Evolutionary conservation across 1,140 invertebrate species (phyloP), one percentile per base, ranked within the genome.

Genomic region (Camponotus floridanus): DNA sequence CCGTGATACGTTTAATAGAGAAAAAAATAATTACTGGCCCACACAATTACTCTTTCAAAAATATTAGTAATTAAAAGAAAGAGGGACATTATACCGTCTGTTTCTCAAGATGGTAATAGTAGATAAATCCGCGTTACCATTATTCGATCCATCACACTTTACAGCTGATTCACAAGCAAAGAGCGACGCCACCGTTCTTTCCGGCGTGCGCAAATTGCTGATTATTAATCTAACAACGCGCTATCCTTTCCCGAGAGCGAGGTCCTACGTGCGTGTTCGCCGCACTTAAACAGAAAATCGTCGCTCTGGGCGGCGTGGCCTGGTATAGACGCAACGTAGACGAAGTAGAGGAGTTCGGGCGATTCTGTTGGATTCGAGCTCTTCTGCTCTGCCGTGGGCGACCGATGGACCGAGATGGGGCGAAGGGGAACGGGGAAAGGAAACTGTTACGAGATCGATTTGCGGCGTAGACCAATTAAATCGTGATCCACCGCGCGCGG

Each of bases 381-480:
- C 68, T 26, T 74, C 39, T 62, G 36, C 79, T 36, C 13, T 7
- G 68, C 79, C 68, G 51, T 83, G 79, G 68, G 79, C 68, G 79
- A 83, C 6, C 36, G 6, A 26, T 26, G 57, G 7, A 26, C 1
- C 26, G 26, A 26, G 26, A 26, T 26, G 26, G 15, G 42, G 26
- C 11, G 11, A 11, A 11, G 11, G 59, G 59, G 21, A 55, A 26
- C 13, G 61, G 21, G 55, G 42, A 15, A 39, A 71, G 71, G 45
- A 85, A 85, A 42, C 84, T 70, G 11, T 42, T 42, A 57, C 33
- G 80, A 89, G 89, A 87, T 90, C 88, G 88, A 90, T 90, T 87
- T 86, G 70, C 86, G 62, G 80, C 18, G 80, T 68, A 33, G 88
- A 87, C 86, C 89, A 90, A 90, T 90, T 90, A 90, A 90, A 90